Evolutionary conservation across 2,797 vertebrate species (phyloP), one percentile per base, ranked within the genome.

Genomic region (Sorex maritimensis): DNA sequence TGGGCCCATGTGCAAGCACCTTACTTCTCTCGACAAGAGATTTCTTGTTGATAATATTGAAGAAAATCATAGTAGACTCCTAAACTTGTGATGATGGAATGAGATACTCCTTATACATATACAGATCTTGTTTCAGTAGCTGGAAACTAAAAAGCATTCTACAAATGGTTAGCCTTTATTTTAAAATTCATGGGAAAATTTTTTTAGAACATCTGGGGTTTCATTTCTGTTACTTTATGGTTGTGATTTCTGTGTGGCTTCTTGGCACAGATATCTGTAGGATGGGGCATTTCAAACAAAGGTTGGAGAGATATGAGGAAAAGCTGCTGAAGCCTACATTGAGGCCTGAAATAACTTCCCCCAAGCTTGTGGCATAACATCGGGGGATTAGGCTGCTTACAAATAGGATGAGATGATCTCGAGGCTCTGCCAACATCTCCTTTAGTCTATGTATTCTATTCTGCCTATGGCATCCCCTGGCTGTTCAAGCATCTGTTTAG

Each of bases 401-500:
- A 83, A 86, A 28, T 80, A 94, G 49, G 83, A 91, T 97, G 93
- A 63, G 88, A 86, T 90, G 79, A 85, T 88, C 92, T 88, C 92
- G 79, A 58, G 81, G 83, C 77, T 95, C 80, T 96, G 90, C 83
- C 73, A 82, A 72, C 13, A 68, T 92, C 90, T 96, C 93, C 90
- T 75, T 30, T 52, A 95, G 80, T 83, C 81, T 78, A 74, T 92
- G 91, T 81, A 79, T 19, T 92, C 65, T 26, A 69, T 81, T 95
- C 67, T 95, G 95, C 95, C 81, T 41, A 90, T 93, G 93, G 93
- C 90, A 44, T 97, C 69, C 82, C 95, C 81, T 97, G 90, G 86
- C 90, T 96, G 93, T 86, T 96, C 92, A 88, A 95, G 86, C 96
- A 96, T 96, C 95, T 97, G 95, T 86, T 96, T 96, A 95, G 73